A percentile compares a stretch with the other conserved stretches of the same genome.
Conservation (phyloP, 2,113 vertebrate genomes). For the Antigone vipio region DNA sequence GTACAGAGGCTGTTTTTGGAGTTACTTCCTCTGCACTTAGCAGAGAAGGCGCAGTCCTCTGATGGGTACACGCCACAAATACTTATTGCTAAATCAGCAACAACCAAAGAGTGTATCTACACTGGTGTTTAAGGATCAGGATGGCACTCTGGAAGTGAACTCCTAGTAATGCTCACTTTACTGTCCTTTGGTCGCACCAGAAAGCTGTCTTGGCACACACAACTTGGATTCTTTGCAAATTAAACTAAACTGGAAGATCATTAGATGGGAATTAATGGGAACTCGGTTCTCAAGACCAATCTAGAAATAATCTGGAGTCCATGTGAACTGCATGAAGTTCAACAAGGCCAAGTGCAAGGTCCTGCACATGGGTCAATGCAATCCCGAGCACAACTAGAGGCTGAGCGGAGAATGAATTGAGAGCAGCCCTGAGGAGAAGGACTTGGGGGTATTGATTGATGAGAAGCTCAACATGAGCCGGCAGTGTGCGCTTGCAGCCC, state of each 20-base stretch:
- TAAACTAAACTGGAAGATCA: neutral
- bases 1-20: neutral
- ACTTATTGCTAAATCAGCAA: neutral
- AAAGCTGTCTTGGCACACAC: neutral
- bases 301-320: neutral
- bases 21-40: neutral
- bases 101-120: neutral
- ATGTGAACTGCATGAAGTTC: no score
- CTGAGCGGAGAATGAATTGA: no score
- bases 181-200: neutral
- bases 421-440: no score
- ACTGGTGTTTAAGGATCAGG: neutral
- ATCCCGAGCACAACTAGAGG: no score
- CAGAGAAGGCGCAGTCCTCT: neutral
- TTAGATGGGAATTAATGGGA: neutral
- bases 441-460: no score
- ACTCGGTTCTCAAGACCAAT: neutral
- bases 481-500: no score
- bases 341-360: no score
- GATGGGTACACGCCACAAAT: neutral
- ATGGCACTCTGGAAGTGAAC: neutral
- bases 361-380: no score
- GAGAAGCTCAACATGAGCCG: no score
- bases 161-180: neutral
- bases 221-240: neutral